Evolutionary conservation across 2,797 vertebrate genomes (phyloP).

Genomic region (Salmo trutta): DNA sequence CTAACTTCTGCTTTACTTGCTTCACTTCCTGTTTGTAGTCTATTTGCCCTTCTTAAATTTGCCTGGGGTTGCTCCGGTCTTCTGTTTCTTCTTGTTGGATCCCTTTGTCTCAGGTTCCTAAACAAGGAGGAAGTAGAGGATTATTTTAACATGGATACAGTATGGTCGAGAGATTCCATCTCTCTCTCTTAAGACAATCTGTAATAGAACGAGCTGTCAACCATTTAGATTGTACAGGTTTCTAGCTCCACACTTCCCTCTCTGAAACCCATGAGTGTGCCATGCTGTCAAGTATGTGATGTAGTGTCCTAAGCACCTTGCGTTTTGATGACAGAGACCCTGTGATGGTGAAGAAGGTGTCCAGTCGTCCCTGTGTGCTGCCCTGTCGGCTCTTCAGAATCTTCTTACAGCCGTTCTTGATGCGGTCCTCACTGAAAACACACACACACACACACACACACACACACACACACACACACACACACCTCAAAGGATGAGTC

Average conservation of each 20-base stretch:
- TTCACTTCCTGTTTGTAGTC: conserved; percentile 76
- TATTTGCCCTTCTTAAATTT: conserved; percentile 59
- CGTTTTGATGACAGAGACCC: conserved; percentile 77
- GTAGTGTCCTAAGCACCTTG: no score
- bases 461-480: background rate
- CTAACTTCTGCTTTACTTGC: conserved; percentile 3
- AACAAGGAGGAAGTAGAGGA: background rate
- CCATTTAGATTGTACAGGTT: no score
- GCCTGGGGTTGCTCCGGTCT: conserved; percentile 67
- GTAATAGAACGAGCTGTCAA: no score
- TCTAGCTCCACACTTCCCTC: no score
- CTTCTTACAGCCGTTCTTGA: conserved; percentile 88
- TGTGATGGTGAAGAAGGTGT: conserved; percentile 94
- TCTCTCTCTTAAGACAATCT: no score
- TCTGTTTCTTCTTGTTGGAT: conserved; percentile 88
- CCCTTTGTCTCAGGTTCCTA: conserved; percentile 85
- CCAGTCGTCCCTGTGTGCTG: conserved; percentile 93
- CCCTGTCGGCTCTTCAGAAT: conserved; percentile 91
- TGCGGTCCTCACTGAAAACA: conserved; percentile 83
- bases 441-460: background rate
- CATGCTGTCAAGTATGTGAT: no score
- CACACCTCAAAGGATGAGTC: background rate
- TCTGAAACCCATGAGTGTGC: no score
- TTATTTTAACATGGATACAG: background rate
- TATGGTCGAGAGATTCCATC: no score